phyloP scores from a whole-genome alignment of 2,888 invertebrate species.

The Pyrochroa serraticornis region DNA sequence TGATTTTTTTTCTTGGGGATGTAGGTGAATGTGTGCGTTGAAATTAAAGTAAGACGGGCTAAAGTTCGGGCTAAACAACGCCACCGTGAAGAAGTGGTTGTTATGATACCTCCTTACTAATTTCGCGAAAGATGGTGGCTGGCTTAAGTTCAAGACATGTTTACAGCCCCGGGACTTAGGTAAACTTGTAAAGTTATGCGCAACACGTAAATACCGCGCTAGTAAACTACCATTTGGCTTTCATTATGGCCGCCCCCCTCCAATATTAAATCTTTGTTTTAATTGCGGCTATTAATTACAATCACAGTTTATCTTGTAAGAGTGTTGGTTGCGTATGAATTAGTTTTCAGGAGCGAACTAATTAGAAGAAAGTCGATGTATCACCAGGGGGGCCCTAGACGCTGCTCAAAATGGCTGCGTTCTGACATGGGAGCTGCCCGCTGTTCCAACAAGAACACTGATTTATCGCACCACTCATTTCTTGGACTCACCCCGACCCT shows the following conservation, averaged over 20 bases:
- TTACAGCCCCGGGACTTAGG: conserved; percentile 57
- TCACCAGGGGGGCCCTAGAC: conserved; percentile 41
- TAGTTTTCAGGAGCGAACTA: conserved; percentile 54
- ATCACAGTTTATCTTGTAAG: conserved; percentile 51
- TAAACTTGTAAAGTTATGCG: conserved; percentile 59
- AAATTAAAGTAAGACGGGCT: too few relatives aligned
- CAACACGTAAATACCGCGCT: conserved; percentile 57
- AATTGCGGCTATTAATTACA: conserved; percentile 56
- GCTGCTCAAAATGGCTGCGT: conserved; percentile 47
- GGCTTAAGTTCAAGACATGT: conserved; percentile 58
- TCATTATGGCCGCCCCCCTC: conserved; percentile 53
- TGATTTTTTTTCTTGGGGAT: too few relatives aligned
- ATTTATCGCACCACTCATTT: conserved; percentile 47
- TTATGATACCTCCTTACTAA: conserved; percentile 44
- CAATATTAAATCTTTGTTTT: conserved; percentile 57
- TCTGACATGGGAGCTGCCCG: conserved; percentile 47
- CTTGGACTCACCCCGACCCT: conserved; percentile 39
- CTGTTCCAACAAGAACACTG: conserved; percentile 50
- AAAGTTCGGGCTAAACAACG: not conserved
- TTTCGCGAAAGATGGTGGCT: conserved; percentile 52
- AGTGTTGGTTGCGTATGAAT: conserved; percentile 47
- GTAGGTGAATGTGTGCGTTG: too few relatives aligned
- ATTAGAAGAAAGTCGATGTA: conserved; percentile 52
- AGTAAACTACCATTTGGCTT: conserved; percentile 56
- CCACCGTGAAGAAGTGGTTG: conserved; percentile 13